Evolutionary conservation across 2,797 vertebrate genomes (phyloP).

Genomic region (Notolabrus celidotus): DNA sequence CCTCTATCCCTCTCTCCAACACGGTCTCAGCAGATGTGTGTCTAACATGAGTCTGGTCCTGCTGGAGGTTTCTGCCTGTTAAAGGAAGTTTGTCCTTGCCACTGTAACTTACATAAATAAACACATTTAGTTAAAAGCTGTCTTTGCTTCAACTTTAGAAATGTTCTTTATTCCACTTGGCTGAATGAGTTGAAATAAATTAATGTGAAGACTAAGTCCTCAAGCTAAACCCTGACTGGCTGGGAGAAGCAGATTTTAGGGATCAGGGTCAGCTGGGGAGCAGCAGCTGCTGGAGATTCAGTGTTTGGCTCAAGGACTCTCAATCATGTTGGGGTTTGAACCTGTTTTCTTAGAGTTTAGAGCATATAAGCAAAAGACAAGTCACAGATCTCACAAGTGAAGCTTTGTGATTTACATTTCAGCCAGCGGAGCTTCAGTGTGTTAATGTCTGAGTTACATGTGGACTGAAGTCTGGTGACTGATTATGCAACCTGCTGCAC

Average conservation of each 20-base stretch:
- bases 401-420: not conserved
- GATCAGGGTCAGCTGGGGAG: constrained; percentile 26
- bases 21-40: no score
- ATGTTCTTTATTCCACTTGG: no score
- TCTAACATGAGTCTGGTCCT: no score
- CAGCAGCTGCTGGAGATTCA: constrained; percentile 21
- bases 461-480: constrained; percentile 15
- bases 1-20: no score
- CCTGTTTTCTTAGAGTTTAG: not conserved
- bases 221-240: constrained; percentile 9
- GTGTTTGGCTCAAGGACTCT: constrained; percentile 34
- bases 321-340: not conserved
- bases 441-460: constrained; percentile 4
- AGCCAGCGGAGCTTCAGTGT: not conserved
- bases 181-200: constrained; percentile 1
- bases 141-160: not conserved
- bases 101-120: no score
- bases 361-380: no score
- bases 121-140: not conserved
- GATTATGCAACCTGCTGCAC: constrained; percentile 51
- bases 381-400: not conserved
- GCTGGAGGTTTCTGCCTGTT: no score
- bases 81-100: no score
- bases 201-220: not conserved
- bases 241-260: constrained; percentile 12